Evolutionary conservation across 1,140 invertebrate genomes (phyloP), one percentile per base, ranked within the genome.

Genomic region (Episyrphus balteatus): DNA sequence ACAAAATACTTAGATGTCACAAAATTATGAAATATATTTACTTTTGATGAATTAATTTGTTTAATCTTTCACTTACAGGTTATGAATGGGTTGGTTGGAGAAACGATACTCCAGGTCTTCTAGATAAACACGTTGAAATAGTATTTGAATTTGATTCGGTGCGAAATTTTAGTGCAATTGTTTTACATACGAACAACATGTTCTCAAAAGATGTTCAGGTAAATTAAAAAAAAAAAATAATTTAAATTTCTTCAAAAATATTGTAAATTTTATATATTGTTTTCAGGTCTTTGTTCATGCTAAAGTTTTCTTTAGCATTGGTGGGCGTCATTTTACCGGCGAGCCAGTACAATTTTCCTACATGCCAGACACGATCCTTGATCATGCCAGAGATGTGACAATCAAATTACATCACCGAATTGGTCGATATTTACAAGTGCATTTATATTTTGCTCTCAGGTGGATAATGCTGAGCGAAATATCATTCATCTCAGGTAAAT

Each of bases 401-500:
- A 84, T 94, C 56, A 82, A 83, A 58, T 75, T 93, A 38, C 81
- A 87, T 58, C 78, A 88, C 58, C 75, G 82, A 31, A 72, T 88
- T 18, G 90, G 83, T 41, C 74, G 77, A 48, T 88, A 78, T 64
- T 68, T 92, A 31, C 84, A 85, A 62, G 69, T 92, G 37, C 83
- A 88, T 58, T 75, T 93, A 21, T 88, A 83, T 70, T 93, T 92
- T 62, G 84, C 85, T 41, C 75, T 83, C 7, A 75, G 79, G 51
- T 93, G 88, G 88, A 83, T 94, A 54, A 79, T 93, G 73, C 77
- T 94, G 52, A 90, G 87, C 60, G 90, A 93, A 70, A 78, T 92
- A 43, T 77, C 78, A 46, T 88, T 88, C 57, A 80, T 84, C 60
- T 86, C 83, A 55, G 81, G 84, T 86, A 69, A 79, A 73, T 66